Conservation (phyloP, 2,888 invertebrate species). For the Phytoseiulus persimilis region DNA sequence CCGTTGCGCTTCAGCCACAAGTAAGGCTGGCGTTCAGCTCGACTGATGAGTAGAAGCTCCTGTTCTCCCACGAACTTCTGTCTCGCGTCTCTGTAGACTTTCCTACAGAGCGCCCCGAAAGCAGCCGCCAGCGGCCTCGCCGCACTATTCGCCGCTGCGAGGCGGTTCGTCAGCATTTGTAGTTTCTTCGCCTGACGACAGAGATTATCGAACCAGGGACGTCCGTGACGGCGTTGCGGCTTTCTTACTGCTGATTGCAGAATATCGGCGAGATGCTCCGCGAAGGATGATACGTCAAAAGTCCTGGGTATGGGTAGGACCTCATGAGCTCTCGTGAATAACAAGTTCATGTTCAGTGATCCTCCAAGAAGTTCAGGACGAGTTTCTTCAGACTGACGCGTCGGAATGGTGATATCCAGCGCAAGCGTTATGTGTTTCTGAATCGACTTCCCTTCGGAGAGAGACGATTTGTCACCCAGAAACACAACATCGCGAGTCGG, state of each 20-base stretch:
- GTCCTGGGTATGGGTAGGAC: too few species aligned
- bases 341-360: too few species aligned
- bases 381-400: too few species aligned
- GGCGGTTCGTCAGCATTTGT: not conserved
- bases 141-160: not conserved
- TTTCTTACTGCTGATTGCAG: not conserved
- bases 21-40: not conserved
- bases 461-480: too few species aligned
- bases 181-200: not conserved
- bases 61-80: too few species aligned
- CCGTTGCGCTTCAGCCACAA: not conserved
- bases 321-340: too few species aligned
- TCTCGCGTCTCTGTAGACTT: not conserved
- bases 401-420: too few species aligned
- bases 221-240: not conserved
- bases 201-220: not conserved
- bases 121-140: not conserved
- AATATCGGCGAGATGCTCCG: not conserved
- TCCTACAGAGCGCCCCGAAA: not conserved
- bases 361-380: too few species aligned
- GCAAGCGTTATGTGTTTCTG: too few species aligned
- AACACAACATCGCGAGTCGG: too few species aligned
- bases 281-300: not conserved
- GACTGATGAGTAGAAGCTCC: not conserved
- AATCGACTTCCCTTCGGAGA: too few species aligned